These are phyloP conservation scores for Sturmia bella DNA, from an alignment of 2,888 invertebrate species.

Conservation along the genomic window DNA sequence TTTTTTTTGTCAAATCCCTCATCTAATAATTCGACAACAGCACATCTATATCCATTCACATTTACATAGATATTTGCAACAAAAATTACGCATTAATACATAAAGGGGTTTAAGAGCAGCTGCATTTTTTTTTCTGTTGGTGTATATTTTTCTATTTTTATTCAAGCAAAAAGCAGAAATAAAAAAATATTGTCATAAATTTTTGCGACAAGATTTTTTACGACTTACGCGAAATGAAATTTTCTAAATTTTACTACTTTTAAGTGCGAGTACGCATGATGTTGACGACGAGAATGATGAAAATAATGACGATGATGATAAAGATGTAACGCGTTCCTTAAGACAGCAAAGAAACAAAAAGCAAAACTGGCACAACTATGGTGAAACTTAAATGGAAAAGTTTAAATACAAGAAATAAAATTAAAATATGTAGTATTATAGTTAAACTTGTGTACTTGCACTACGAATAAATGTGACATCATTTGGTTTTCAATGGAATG, in stretches of 20 bases:
- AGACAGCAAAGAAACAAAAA: background rate
- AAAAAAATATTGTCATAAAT: slow-evolving; percentile 67
- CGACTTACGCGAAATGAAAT: slow-evolving; percentile 68
- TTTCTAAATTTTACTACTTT: slow-evolving; percentile 68
- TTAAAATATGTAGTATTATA: slow-evolving; percentile 30
- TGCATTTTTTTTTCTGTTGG: slow-evolving; percentile 26
- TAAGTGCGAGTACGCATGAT: slow-evolving; percentile 48
- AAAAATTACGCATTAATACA: slow-evolving; percentile 13
- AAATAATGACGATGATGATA: slow-evolving; percentile 15
- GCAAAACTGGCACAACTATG: background rate
- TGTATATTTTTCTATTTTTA: slow-evolving; percentile 26
- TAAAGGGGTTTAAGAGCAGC: slow-evolving; percentile 47
- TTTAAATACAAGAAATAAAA: slow-evolving; percentile 38
- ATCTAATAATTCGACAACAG: no score
- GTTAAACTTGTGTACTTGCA: background rate
- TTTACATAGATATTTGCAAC: background rate
- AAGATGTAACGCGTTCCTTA: slow-evolving; percentile 30
- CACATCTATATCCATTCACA: background rate
- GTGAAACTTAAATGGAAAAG: slow-evolving; percentile 18
- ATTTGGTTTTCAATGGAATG: slow-evolving; percentile 49
- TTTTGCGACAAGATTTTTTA: slow-evolving; percentile 68
- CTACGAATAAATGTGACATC: slow-evolving; percentile 27
- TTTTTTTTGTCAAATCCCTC: background rate
- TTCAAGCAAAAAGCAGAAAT: slow-evolving; percentile 23
- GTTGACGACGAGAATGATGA: slow-evolving; percentile 22